These are phyloP conservation scores for Tetropium fuscum DNA, from an alignment of 2,888 invertebrate species.

Conservation along the genomic window DNA sequence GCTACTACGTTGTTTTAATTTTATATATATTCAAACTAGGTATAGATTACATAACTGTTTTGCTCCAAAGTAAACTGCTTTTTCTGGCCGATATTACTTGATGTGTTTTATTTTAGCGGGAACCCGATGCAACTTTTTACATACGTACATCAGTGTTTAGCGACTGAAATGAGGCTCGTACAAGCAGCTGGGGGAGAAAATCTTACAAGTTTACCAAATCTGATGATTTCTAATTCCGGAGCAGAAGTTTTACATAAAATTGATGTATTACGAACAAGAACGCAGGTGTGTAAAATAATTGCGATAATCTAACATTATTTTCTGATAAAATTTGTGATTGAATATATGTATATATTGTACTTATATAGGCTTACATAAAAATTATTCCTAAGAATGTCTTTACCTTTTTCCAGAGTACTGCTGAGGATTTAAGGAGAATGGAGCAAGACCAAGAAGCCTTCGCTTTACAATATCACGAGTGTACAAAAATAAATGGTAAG, in stretches of 20 bases:
- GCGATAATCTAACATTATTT: background rate
- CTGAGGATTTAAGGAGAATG: conserved; percentile 78
- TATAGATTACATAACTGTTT: too few relatives aligned
- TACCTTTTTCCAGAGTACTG: conserved; percentile 70
- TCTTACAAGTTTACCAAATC: conserved; percentile 53
- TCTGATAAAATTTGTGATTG: background rate
- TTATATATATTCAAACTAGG: too few relatives aligned
- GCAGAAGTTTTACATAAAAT: conserved; percentile 75
- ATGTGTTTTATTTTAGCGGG: conserved; percentile 69
- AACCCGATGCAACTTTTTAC: conserved; percentile 82
- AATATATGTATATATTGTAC: too few relatives aligned
- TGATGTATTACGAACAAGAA: conserved; percentile 75
- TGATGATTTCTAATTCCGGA: conserved; percentile 60
- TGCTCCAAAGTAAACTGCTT: too few relatives aligned
- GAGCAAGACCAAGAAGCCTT: conserved; percentile 89
- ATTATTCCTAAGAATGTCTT: background rate
- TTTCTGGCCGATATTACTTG: too few relatives aligned
- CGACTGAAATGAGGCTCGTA: conserved; percentile 80
- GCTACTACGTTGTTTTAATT: too few relatives aligned
- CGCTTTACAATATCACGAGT: conserved; percentile 88
- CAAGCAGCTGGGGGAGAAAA: conserved; percentile 63
- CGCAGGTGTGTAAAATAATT: conserved; percentile 60
- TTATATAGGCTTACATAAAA: background rate
- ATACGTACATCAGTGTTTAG: conserved; percentile 82
- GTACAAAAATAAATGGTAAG: conserved; percentile 80